A percentile compares a stretch with the other conserved stretches of the same genome.
Evolutionary conservation across 2,888 invertebrate species (phyloP).

Genomic region (Drosophila mercatorum): DNA sequence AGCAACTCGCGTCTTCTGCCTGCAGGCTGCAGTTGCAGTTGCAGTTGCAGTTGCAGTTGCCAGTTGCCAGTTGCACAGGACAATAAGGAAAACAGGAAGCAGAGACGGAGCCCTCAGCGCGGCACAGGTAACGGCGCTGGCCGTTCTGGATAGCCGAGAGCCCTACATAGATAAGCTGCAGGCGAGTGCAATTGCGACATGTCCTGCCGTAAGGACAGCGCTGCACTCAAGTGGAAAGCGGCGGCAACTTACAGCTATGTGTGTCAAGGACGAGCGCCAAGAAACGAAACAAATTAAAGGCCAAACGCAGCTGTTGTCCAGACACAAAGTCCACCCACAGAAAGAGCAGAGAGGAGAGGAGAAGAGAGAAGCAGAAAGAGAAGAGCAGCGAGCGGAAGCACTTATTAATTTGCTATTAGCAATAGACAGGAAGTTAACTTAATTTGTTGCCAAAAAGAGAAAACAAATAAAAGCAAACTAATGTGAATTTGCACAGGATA

Average conservation of each 20-base stretch:
- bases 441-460: conserved; percentile 69
- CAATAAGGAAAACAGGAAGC: conserved; percentile 44
- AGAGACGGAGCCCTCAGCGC: conserved; percentile 21
- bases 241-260: conserved; percentile 34
- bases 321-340: conserved; percentile 19
- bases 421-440: conserved; percentile 83
- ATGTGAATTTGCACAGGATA: conserved; percentile 44
- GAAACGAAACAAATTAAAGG: conserved; percentile 21
- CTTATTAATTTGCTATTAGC: conserved; percentile 84
- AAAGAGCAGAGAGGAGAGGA: neutral
- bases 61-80: conserved; percentile 10
- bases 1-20: conserved; percentile 21
- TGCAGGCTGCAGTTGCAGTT: conserved; percentile 15
- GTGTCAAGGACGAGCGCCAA: conserved; percentile 78
- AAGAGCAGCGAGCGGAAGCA: conserved; percentile 77
- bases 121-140: conserved; percentile 48
- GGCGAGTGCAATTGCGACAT: conserved; percentile 26
- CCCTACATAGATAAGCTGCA: conserved; percentile 74
- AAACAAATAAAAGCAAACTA: conserved; percentile 12
- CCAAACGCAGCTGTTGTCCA: conserved; percentile 2
- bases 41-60: conserved; percentile 21
- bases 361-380: conserved; percentile 37
- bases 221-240: conserved; percentile 63
- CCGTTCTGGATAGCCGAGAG: conserved; percentile 70
- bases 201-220: conserved; percentile 26